Percentiles rank a stretch among this genome's conserved stretches.
These are phyloP conservation scores for Colostygia pectinataria DNA, from an alignment of 2,888 invertebrate genomes.

Conservation along the genomic window DNA sequence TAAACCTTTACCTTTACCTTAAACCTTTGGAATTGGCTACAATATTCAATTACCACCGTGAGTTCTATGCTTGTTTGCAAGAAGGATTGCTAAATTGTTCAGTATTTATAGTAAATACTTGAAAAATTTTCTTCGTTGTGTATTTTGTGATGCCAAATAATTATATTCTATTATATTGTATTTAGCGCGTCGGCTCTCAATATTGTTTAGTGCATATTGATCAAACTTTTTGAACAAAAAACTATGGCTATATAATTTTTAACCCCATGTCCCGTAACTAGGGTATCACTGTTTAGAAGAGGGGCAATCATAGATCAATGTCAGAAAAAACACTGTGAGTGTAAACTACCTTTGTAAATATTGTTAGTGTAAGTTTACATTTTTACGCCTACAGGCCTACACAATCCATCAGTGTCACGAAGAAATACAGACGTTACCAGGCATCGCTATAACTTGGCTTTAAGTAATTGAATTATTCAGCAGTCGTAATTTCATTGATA, in stretches of 20 bases:
- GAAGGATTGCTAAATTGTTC: no score
- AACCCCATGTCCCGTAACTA: not conserved
- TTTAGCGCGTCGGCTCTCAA: no score
- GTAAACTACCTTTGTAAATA: slow-evolving; percentile 51
- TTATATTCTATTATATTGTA: no score
- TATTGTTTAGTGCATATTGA: no score
- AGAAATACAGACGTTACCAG: slow-evolving; percentile 45
- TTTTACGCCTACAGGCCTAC: slow-evolving; percentile 43
- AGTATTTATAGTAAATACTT: no score
- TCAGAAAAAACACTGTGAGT: slow-evolving; percentile 46
- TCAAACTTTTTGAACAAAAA: not conserved
- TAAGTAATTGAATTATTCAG: slow-evolving; percentile 50
- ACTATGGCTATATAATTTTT: not conserved
- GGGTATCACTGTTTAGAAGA: slow-evolving; percentile 15
- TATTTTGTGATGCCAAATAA: no score
- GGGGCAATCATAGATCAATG: slow-evolving; percentile 50
- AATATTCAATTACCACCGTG: no score
- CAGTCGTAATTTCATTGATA: slow-evolving; percentile 18
- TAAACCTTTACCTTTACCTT: no score
- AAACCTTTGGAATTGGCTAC: no score
- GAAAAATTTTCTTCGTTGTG: no score
- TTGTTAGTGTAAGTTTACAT: slow-evolving; percentile 62
- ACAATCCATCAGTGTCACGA: slow-evolving; percentile 60
- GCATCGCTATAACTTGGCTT: slow-evolving; percentile 48
- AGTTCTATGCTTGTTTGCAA: no score